Evolutionary conservation across 2,113 vertebrate species (phyloP).

Genomic region (Cacatua alba): DNA sequence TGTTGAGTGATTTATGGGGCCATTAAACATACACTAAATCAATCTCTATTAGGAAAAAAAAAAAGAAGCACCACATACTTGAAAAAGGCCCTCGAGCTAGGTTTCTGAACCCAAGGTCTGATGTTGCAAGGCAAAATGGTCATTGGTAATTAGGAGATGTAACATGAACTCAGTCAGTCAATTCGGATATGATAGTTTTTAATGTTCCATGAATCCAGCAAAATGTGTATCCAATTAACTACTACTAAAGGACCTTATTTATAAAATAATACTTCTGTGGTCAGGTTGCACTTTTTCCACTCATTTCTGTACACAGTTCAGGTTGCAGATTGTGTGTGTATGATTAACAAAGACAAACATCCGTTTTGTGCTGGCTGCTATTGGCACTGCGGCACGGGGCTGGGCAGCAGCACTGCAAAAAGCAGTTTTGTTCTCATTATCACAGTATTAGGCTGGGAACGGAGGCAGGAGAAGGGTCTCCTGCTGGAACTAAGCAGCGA

Average conservation of each 20-base stretch:
- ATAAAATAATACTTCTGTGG: slow-evolving; percentile 76
- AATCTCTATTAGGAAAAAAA: slow-evolving; percentile 64
- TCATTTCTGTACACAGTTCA: slow-evolving; percentile 59
- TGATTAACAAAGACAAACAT: slow-evolving; percentile 61
- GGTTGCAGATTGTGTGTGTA: slow-evolving; percentile 51
- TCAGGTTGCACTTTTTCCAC: slow-evolving; percentile 73
- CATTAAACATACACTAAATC: slow-evolving; percentile 74
- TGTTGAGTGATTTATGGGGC: slow-evolving; percentile 71
- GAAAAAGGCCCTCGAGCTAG: slow-evolving; percentile 44
- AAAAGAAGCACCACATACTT: slow-evolving; percentile 9
- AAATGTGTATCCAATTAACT: slow-evolving; percentile 81
- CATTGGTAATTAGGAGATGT: slow-evolving; percentile 62
- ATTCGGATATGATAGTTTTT: slow-evolving; percentile 62
- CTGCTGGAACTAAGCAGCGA: background rate
- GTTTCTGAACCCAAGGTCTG: slow-evolving; percentile 62
- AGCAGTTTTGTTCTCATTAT: background rate
- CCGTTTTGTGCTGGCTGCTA: background rate
- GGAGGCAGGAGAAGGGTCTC: background rate
- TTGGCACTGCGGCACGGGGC: background rate
- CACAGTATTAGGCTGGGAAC: background rate
- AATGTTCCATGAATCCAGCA: slow-evolving; percentile 69
- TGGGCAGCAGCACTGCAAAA: background rate
- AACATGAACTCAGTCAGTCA: slow-evolving; percentile 62
- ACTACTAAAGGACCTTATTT: slow-evolving; percentile 74
- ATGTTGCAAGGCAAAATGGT: slow-evolving; percentile 47